These are phyloP conservation scores for Gerris lacustris DNA, from an alignment of 2,888 invertebrate genomes.

Conservation along the genomic window DNA sequence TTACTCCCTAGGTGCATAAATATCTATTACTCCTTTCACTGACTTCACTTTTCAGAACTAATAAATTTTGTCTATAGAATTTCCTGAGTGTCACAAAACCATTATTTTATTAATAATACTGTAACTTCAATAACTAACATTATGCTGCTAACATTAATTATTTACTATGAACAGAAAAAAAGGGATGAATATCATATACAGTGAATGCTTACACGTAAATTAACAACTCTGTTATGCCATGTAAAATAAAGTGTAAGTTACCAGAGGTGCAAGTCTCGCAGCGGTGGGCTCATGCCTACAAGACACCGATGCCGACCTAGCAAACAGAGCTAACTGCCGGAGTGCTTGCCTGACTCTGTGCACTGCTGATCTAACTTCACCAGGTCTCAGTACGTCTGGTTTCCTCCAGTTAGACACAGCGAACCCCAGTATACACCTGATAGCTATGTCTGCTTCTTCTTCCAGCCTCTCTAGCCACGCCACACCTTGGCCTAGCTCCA, in stretches of 20 bases:
- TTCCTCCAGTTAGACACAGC: constrained; percentile 61
- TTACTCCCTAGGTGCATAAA: no score
- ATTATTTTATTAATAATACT: no score
- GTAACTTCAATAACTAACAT: no score
- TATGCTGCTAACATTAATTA: no score
- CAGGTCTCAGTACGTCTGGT: constrained; percentile 32
- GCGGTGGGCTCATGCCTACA: background rate
- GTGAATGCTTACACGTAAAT: no score
- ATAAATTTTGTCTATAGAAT: no score
- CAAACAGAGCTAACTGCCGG: constrained; percentile 78
- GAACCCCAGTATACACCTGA: constrained; percentile 62
- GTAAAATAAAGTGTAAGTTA: background rate
- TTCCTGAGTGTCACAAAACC: no score
- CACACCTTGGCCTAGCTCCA: constrained; percentile 62
- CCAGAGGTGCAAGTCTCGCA: background rate
- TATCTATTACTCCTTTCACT: no score
- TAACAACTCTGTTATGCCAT: no score
- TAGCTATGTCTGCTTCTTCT: constrained; percentile 68
- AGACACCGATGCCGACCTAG: constrained; percentile 58
- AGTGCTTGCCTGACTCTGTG: constrained; percentile 64
- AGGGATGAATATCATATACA: no score
- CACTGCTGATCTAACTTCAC: constrained; percentile 69
- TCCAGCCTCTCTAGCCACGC: constrained; percentile 62
- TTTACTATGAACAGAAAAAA: no score
- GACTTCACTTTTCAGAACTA: no score